Conservation (phyloP, 2,888 invertebrate species). For the Pheosia tremula region DNA sequence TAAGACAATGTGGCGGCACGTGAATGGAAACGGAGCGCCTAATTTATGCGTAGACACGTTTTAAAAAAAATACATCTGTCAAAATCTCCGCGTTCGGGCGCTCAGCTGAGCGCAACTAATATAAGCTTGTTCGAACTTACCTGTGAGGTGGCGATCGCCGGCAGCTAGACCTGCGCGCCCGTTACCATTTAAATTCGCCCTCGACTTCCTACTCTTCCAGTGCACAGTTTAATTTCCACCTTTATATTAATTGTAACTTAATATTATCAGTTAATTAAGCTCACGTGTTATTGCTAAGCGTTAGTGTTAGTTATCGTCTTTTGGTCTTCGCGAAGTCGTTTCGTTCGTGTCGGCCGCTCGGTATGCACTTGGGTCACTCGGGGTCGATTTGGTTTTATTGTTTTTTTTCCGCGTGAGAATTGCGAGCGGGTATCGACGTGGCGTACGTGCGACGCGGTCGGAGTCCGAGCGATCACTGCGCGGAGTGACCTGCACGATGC, state of each 20-base stretch:
- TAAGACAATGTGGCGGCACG: constrained; percentile 14
- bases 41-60: constrained; percentile 62
- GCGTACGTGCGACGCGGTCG: constrained; percentile 56
- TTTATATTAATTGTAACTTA: constrained; percentile 61
- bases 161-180: constrained; percentile 42
- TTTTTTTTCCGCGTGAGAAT: constrained; percentile 50
- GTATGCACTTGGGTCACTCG: constrained; percentile 74
- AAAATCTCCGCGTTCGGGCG: constrained; percentile 35
- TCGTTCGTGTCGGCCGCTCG: constrained; percentile 74
- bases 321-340: constrained; percentile 67
- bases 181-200: constrained; percentile 46
- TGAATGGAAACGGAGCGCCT: constrained; percentile 37
- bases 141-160: constrained; percentile 51
- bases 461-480: constrained; percentile 74
- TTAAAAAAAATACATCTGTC: constrained; percentile 52
- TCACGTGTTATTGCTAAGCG: constrained; percentile 68
- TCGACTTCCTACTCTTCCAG: constrained; percentile 47
- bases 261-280: constrained; percentile 61
- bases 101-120: constrained; percentile 38
- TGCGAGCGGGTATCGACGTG: constrained; percentile 28
- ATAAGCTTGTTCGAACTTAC: constrained; percentile 52
- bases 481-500: constrained; percentile 22
- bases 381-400: constrained; percentile 60
- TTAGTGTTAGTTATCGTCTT: constrained; percentile 56
- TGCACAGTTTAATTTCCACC: constrained; percentile 67